Evolutionary conservation across 2,888 invertebrate genomes (phyloP), one percentile per base, ranked within the genome.

Genomic region (Acleris holmiana): DNA sequence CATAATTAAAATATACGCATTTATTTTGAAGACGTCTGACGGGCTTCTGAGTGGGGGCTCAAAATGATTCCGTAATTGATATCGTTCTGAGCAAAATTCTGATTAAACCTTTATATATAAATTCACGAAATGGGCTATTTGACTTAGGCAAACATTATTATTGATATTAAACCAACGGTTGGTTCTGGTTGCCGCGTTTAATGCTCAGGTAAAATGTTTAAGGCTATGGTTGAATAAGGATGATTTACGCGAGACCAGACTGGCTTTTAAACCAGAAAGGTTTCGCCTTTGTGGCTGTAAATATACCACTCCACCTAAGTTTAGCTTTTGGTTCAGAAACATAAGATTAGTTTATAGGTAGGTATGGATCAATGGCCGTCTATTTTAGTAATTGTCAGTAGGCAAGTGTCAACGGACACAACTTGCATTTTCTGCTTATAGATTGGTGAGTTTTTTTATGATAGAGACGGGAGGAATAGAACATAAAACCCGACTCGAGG

Each of bases 1-100:
- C 85, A 80, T 91, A 89, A 92, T 92, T 92, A 92, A 91, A 91
- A 91, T 89, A 89, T 90, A 85, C 85, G 85, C 88, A 84, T 85
- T 87, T 88, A 85, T 85, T 86, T 82, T 79, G 71, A 77, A 83
- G 83, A 84, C 73, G 73, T 69, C 78, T 83, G 83, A 83, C 69
- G 72, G 69, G 72, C 75, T 71, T 73, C 56, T 54, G 48, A 58
- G 46, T 40, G 53, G 64, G 59, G 58, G 66, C 51, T 61, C 72
- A 68, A 72, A 70, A 73, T 75, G 75, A 65, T 62, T 35, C 59
- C 60, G 68, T 73, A 71, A 69, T 66, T 68, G 60, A 76, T 76
- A 69, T 69, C 69, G 68, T 54, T 61, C 56, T 58, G 54, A 46
- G 59, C 63, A 59, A 70, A 67, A 67, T 69, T 60, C 67, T 70